A percentile compares a stretch with the other conserved stretches of the same genome.
These are phyloP conservation scores for Diplodus sargus DNA, from an alignment of 2,797 vertebrate species.

Conservation along the genomic window DNA sequence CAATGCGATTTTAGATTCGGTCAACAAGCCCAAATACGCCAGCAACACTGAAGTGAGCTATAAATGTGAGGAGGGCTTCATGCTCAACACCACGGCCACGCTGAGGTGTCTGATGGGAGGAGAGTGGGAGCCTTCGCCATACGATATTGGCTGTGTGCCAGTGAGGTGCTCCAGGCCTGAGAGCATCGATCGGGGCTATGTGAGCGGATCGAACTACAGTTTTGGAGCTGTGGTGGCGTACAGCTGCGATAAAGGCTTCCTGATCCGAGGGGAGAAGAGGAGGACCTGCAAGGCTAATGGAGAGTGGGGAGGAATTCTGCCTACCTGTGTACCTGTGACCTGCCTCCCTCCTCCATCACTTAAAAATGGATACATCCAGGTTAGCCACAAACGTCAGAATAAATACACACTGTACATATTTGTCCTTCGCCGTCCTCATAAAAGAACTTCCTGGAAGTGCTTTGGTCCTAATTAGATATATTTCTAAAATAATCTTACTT, in stretches of 20 bases:
- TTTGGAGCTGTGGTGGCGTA: constrained; percentile 97
- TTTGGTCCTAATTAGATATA: too few relatives aligned
- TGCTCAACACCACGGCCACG: constrained; percentile 92
- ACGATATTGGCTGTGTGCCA: constrained; percentile 91
- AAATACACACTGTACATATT: neutral
- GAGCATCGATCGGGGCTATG: constrained; percentile 89
- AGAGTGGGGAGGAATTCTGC: constrained; percentile 91
- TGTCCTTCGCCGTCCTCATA: neutral
- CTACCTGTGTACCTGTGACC: constrained; percentile 91
- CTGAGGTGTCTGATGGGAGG: constrained; percentile 93
- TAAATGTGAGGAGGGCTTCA: constrained; percentile 96
- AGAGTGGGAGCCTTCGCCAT: constrained; percentile 91
- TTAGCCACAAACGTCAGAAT: constrained; percentile 59
- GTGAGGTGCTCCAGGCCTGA: constrained; percentile 93
- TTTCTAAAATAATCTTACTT: too few relatives aligned
- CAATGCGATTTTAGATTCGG: constrained; percentile 93
- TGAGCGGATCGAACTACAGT: constrained; percentile 93
- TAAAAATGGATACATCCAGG: constrained; percentile 92
- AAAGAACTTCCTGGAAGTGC: neutral
- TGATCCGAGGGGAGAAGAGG: constrained; percentile 96
- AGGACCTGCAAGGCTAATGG: constrained; percentile 94
- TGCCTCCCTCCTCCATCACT: constrained; percentile 88
- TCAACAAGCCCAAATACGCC: constrained; percentile 91
- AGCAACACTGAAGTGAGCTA: constrained; percentile 92
- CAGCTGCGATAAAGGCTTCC: constrained; percentile 93